phyloP scores from a whole-genome alignment of 1,140 invertebrate genomes.

The Parasteatoda tepidariorum region DNA sequence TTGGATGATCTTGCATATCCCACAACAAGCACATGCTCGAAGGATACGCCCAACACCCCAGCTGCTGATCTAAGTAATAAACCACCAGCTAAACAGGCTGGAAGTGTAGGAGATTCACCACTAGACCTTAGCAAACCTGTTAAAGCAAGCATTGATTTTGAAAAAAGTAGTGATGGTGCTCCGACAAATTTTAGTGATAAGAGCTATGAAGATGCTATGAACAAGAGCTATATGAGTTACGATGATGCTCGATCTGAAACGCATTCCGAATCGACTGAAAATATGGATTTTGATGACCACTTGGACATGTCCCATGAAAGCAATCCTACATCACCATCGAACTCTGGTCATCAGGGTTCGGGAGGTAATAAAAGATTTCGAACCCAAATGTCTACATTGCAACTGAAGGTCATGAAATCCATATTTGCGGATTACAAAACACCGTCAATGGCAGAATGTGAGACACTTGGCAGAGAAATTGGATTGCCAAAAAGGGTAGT shows the following conservation, averaged over 20 bases:
- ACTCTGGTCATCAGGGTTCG: constrained; percentile 34
- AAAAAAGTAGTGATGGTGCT: constrained; percentile 46
- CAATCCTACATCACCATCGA: constrained; percentile 78
- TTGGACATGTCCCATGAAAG: constrained; percentile 78
- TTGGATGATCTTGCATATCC: constrained; percentile 79
- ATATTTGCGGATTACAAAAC: constrained; percentile 96
- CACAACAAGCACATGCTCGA: not conserved
- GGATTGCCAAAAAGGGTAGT: constrained; percentile 92
- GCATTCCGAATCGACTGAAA: constrained; percentile 66
- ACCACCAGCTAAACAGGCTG: constrained; percentile 1
- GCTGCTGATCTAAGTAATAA: constrained; percentile 66
- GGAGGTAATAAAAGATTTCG: constrained; percentile 86
- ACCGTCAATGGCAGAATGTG: constrained; percentile 97
- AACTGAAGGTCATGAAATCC: constrained; percentile 95
- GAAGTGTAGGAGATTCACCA: constrained; percentile 76
- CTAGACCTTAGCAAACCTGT: constrained; percentile 79
- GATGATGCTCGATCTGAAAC: constrained; percentile 69
- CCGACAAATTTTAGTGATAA: constrained; percentile 63
- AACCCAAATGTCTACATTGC: constrained; percentile 85
- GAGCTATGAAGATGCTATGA: constrained; percentile 58
- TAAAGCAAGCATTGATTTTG: constrained; percentile 41
- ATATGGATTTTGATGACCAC: constrained; percentile 66
- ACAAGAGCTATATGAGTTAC: constrained; percentile 39
- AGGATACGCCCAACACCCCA: not conserved
- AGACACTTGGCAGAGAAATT: constrained; percentile 91